phyloP scores from a whole-genome alignment of 2,888 invertebrate genomes.

The Eupithecia abbreviata region DNA sequence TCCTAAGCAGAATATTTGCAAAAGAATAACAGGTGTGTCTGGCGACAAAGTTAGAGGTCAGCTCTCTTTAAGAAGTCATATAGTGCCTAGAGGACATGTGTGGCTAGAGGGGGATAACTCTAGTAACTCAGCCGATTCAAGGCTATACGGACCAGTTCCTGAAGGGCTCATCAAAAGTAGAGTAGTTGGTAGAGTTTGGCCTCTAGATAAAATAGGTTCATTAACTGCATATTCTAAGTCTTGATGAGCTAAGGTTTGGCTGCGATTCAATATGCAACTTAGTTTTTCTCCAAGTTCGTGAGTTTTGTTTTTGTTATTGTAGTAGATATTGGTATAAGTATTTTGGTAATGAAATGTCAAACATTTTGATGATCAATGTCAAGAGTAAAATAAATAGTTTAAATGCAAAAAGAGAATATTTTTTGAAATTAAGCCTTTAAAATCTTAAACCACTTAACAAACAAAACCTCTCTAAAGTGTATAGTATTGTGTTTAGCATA shows the following conservation, averaged over 20 bases:
- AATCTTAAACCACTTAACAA: background rate
- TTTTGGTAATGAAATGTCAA: background rate
- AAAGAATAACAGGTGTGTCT: conserved; percentile 90
- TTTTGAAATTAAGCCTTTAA: background rate
- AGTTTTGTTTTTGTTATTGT: background rate
- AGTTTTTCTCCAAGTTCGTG: background rate
- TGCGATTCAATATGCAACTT: background rate
- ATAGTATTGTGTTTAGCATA: too few relatives aligned
- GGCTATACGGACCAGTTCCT: conserved; percentile 94
- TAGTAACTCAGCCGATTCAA: conserved; percentile 92
- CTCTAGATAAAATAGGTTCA: conserved; percentile 80
- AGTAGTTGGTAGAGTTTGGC: conserved; percentile 92
- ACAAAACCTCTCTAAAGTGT: background rate
- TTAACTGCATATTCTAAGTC: conserved; percentile 59
- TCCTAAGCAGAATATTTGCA: conserved; percentile 92
- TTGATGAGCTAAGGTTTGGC: background rate
- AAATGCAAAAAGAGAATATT: background rate
- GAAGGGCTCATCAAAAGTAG: conserved; percentile 92
- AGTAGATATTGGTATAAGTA: background rate
- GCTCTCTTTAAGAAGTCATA: conserved; percentile 71
- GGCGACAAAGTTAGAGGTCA: conserved; percentile 87
- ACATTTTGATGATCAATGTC: background rate
- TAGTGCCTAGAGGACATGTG: conserved; percentile 92
- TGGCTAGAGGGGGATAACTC: conserved; percentile 97
- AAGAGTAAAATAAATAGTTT: background rate